Evolutionary conservation across 1,140 invertebrate species (phyloP).

Genomic region (Drosophila burlai): DNA sequence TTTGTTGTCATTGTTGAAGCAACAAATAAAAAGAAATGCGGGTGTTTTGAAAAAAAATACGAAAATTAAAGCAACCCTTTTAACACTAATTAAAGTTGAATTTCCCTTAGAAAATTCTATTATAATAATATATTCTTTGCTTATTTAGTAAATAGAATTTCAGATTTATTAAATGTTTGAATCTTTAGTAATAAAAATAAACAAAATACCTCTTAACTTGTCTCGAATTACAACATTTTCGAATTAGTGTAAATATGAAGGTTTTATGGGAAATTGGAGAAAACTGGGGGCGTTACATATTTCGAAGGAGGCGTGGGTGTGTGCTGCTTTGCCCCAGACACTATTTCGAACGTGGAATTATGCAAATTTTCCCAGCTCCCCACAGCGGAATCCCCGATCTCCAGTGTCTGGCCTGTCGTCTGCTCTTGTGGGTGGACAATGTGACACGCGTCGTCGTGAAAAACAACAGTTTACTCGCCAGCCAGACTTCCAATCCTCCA

Average conservation of each 20-base stretch:
- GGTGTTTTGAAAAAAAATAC: neutral
- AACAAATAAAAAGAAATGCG: constrained; percentile 63
- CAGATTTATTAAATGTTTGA: neutral
- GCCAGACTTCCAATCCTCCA: constrained; percentile 51
- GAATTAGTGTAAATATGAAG: constrained; percentile 3
- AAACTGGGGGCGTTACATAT: constrained; percentile 24
- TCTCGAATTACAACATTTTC: constrained; percentile 1
- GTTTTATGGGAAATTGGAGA: constrained; percentile 16
- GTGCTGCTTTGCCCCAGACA: constrained; percentile 32
- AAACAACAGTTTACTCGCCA: constrained; percentile 81
- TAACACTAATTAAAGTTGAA: neutral
- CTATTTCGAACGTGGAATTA: constrained; percentile 70
- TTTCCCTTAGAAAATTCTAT: neutral
- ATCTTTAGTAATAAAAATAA: neutral
- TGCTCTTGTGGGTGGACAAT: constrained; percentile 81
- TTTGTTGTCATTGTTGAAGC: constrained; percentile 75
- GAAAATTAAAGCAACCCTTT: neutral
- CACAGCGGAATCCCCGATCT: constrained; percentile 11
- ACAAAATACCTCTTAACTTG: neutral
- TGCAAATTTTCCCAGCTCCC: constrained; percentile 60
- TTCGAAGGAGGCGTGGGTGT: constrained; percentile 50
- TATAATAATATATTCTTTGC: neutral
- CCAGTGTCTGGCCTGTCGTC: constrained; percentile 61
- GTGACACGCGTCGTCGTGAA: constrained; percentile 82
- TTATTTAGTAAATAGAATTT: neutral